Evolutionary conservation across 2,888 invertebrate genomes (phyloP).

Genomic region (Coecobrya sp.): DNA sequence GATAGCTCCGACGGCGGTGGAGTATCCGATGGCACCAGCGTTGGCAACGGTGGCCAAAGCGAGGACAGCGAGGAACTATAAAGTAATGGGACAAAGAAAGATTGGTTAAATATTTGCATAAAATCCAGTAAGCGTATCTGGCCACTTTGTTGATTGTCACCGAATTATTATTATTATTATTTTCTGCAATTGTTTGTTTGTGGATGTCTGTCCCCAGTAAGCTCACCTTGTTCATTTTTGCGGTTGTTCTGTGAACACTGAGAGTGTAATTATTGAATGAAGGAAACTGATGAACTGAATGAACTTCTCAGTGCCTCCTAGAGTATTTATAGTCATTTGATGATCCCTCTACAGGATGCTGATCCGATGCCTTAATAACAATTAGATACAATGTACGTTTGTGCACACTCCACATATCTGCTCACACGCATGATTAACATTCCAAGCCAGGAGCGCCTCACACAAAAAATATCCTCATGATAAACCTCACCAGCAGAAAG

Average conservation of each 20-base stretch:
- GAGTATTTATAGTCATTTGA: slow-evolving; percentile 62
- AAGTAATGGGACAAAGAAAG: not conserved
- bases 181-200: not conserved
- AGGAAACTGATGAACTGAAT: slow-evolving; percentile 49
- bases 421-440: no score
- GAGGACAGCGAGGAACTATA: slow-evolving; percentile 34
- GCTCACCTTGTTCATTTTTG: slow-evolving; percentile 47
- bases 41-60: slow-evolving; percentile 40
- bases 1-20: slow-evolving; percentile 9
- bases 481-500: not conserved
- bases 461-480: not conserved
- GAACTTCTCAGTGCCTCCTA: slow-evolving; percentile 8
- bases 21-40: slow-evolving; percentile 46
- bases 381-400: not conserved
- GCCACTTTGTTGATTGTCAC: not conserved
- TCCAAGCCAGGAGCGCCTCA: no score
- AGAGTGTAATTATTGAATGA: not conserved
- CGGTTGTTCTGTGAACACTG: not conserved
- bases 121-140: no score
- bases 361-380: not conserved
- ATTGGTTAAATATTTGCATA: not conserved
- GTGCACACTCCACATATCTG: not conserved
- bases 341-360: slow-evolving; percentile 19
- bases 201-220: not conserved
- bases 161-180: no score